Conservation (phyloP, 1,140 invertebrate genomes). For the Popillia japonica region DNA sequence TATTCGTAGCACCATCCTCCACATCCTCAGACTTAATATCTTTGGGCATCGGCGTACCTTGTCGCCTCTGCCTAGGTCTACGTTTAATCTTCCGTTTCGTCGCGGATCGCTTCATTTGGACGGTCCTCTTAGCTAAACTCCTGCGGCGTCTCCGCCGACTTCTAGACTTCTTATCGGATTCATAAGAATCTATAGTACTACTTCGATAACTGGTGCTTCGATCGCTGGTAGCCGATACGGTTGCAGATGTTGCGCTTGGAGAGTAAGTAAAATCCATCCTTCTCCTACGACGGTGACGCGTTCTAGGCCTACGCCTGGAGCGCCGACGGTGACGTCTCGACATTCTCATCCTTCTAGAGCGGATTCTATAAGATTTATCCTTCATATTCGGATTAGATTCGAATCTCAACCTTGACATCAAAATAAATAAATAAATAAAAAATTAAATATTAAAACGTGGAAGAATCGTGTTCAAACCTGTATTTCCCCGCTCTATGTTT, state of each 20-base stretch:
- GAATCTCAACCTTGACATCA: background rate
- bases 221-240: background rate
- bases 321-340: background rate
- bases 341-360: conserved; percentile 31
- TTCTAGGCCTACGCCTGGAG: background rate
- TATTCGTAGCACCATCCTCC: background rate
- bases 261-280: background rate
- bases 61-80: background rate
- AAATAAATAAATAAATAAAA: background rate
- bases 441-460: conserved; percentile 43
- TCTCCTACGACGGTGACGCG: background rate
- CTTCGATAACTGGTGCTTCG: background rate
- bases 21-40: background rate
- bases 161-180: conserved; percentile 34
- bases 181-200: conserved; percentile 32
- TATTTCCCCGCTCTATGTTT: conserved; percentile 58
- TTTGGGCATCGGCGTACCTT: background rate
- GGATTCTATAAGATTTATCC: conserved; percentile 43
- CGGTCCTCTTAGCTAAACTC: background rate
- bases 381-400: conserved; percentile 22
- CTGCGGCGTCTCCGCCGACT: conserved; percentile 32
- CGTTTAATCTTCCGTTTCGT: background rate
- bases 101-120: background rate
- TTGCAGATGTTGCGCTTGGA: background rate
- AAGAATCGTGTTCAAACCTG: conserved; percentile 24